Evolutionary conservation across 1,140 invertebrate genomes (phyloP), one percentile per base, ranked within the genome.

Genomic region (Spodoptera litura): DNA sequence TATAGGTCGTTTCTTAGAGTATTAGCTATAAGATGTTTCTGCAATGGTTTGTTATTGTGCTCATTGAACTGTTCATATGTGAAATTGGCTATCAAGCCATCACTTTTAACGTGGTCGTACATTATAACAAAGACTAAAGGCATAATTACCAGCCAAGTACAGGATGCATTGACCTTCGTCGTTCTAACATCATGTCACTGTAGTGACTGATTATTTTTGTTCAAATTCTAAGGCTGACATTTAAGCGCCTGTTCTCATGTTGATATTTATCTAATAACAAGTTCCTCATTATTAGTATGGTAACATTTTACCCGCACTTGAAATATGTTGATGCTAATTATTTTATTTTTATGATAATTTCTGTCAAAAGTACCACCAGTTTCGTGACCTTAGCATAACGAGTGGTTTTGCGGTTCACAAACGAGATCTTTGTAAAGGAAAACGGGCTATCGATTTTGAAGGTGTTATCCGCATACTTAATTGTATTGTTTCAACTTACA

Each of bases 41-140:
- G 44, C 20, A 49, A 51, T 66, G 44, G 62, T 66, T 66, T 66
- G 62, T 66, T 66, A 66, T 66, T 66, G 62, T 66, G 62, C 27
- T 52, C 13, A 44, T 51, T 66, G 44, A 44, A 66, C 15, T 51
- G 62, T 66, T 49, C 15, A 71, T 55, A 8, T 71, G 52, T 27
- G 20, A 27, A 55, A 35, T 66, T 62, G 13, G 31, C n/a, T 13
- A 25, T 66, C 20, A 6, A 51, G 15, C 44, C 44, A 51, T 66
- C 62, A 25, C 44, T 66, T 66, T 66, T 53, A 56, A 55, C 27
- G 52, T 71, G 53, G 35, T 71, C 68, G n/a, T 71, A 55, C 27
- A 35, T 55, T 71, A 15, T 55, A 53, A 55, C 31, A 55, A 55
- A 9, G 27, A 66, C 9, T 38, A 4, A 6, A 66, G 35, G 4